phyloP scores from a whole-genome alignment of 2,797 vertebrate species.

The Glyptemys insculpta region DNA sequence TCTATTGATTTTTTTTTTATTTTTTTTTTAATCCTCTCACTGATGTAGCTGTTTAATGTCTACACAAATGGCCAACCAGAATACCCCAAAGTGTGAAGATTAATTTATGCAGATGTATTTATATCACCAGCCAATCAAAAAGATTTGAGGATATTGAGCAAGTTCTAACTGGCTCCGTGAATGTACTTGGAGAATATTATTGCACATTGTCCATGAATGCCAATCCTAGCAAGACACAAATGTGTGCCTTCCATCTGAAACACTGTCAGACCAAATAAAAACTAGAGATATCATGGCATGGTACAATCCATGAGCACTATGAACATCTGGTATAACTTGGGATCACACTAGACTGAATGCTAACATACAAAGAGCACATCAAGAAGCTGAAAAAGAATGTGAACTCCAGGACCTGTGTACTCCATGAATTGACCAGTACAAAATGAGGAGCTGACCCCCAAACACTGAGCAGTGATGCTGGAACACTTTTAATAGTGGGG shows the following conservation, averaged over 20 bases:
- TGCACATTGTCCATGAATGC: not conserved
- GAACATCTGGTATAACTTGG: not conserved
- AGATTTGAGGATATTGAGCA: not conserved
- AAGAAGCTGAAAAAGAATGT: not conserved
- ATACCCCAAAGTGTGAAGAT: not conserved
- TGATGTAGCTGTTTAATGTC: not conserved
- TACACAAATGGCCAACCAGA: not conserved
- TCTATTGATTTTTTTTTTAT: not conserved
- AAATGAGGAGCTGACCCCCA: not conserved
- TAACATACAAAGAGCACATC: not conserved
- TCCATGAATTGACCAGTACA: not conserved
- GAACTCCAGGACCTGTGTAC: not conserved
- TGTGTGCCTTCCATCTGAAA: not conserved
- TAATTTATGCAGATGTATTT: not conserved
- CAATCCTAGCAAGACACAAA: not conserved
- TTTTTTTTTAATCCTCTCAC: not conserved
- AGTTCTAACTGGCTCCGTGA: not conserved
- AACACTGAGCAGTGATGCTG: not conserved
- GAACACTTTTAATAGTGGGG: no score
- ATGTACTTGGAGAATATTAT: not conserved
- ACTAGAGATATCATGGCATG: not conserved
- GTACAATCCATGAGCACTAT: not conserved
- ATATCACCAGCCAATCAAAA: not conserved
- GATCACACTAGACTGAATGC: not conserved
- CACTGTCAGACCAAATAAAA: not conserved